phyloP scores from a whole-genome alignment of 1,140 invertebrate genomes.

The Nomia melanderi region DNA sequence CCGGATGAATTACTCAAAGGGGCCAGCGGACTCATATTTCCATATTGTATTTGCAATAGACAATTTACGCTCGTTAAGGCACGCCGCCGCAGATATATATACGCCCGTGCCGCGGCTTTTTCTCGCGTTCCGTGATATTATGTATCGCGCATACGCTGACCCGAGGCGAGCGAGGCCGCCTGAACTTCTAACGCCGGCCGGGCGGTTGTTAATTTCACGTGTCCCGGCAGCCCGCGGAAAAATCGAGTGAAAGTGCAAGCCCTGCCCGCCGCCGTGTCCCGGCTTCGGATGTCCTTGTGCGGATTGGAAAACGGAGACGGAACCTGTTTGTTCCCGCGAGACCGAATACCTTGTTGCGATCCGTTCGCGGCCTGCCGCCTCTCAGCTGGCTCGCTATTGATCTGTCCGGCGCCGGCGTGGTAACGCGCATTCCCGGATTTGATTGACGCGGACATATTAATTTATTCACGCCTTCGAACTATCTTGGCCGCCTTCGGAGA shows the following conservation, averaged over 20 bases:
- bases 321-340: slow-evolving; percentile 36
- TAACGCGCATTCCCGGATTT: neutral
- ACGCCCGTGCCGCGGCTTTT: neutral
- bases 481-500: no score
- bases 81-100: slow-evolving; percentile 25
- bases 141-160: slow-evolving; percentile 6
- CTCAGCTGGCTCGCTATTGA: slow-evolving; percentile 44
- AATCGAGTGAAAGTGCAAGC: slow-evolving; percentile 35
- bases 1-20: slow-evolving; percentile 7
- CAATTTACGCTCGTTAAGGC: slow-evolving; percentile 30
- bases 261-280: neutral
- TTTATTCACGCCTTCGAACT: neutral
- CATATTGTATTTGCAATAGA: slow-evolving; percentile 13
- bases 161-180: slow-evolving; percentile 9
- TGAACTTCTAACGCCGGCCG: slow-evolving; percentile 18
- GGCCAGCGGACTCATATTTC: neutral
- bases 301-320: slow-evolving; percentile 42
- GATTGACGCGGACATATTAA: slow-evolving; percentile 39
- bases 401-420: neutral
- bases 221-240: slow-evolving; percentile 3
- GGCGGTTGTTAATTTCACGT: slow-evolving; percentile 28
- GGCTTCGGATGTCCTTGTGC: slow-evolving; percentile 43
- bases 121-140: slow-evolving; percentile 20
- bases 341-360: slow-evolving; percentile 7
- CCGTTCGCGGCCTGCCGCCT: slow-evolving; percentile 20